Base-by-base conservation (phyloP, 1,140 invertebrate genomes). In the Aphelenchoides besseyi region DNA sequence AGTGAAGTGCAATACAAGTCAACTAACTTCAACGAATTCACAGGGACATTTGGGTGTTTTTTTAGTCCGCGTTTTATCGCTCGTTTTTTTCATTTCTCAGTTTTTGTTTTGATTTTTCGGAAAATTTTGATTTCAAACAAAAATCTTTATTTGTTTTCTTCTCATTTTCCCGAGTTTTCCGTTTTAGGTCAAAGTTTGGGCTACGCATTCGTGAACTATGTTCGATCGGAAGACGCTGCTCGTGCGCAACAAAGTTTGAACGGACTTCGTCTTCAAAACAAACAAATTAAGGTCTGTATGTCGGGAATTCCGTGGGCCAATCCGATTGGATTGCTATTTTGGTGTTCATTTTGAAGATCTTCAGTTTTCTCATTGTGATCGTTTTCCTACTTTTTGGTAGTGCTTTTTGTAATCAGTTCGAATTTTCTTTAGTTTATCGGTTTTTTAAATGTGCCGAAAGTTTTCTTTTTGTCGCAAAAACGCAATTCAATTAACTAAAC, bases 121-220 rank as follows among this genome's bases (percentile, higher is more conserved):
- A 52, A 68, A n/a, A 32, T 69, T 69, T 69, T 16, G 16, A n/a
- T 67, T 68, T 68, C 9, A 1, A 18, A 12, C 2, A 57, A 57
- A 29, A 1, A 9, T 26, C 54, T 1, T 1, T 64, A 16, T 64
- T 23, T 59, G 26, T 8, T 33, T 59, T 48, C 26, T 66, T 67
- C 33, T 66, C 52, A 52, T 36, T 55, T 5, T 66, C 26, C 61
- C 26, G 62, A 66, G 5, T 66, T 32, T 71, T 16, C 3, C 28
- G 26, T 71, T 89, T 77, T 88, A 95, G 95, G 95, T 83, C 95
- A 98, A 88, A 97, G 94, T 88, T 89, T 98, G 78, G 95, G 96
- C 74, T 98, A 98, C 87, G 96, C 95, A 76, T 98, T 98, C 87
- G 95, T 98, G 74, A 98, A 98, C 88, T 98, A 97, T 87, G 92